Evolutionary conservation across 2,888 invertebrate genomes (phyloP), one percentile per base, ranked within the genome.

Genomic region (Sinopyrophorus schimmeli): DNA sequence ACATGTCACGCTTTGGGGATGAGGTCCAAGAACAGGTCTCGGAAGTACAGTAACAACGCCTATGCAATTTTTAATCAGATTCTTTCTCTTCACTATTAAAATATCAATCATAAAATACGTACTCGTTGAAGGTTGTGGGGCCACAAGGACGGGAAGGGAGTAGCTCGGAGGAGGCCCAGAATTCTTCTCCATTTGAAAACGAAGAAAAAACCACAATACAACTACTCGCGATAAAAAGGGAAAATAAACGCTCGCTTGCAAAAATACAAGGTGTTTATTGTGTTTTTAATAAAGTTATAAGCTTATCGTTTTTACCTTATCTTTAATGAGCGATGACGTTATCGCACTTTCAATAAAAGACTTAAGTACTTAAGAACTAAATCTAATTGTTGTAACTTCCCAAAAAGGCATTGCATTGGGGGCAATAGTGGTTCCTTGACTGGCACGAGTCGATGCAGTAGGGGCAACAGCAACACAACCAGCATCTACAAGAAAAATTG

Each of bases 361-460:
- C n/a, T n/a, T n/a, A n/a, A n/a, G n/a, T n/a, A n/a, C n/a, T n/a
- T n/a, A n/a, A n/a, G n/a, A n/a, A n/a, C n/a, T n/a, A 18, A 18
- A 18, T 18, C 18, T 18, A 18, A 5, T 18, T 18, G 6, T 18
- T 9, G 5, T 21, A 21, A 21, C n/a, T 21, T 2, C 21, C 21
- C 21, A 21, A 21, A 5, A 21, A 21, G 2, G 40, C 16, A 16
- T 17, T 27, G 35, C 49, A 47, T 7, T 32, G 40, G 14, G 43
- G 39, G 20, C 44, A 47, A 16, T 43, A 52, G 18, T 77, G 77
- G 46, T 74, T 75, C 39, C 67, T 68, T 15, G 62, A 62, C 53
- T 72, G 58, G 35, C 76, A 77, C 18, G 66, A 68, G 48, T 77
- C 75, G 40, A 70, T 68, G 42, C 76, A 77, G 47, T 77, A 77